Conservation (phyloP, 2,113 vertebrate species). For the Saimiri boliviensis region DNA sequence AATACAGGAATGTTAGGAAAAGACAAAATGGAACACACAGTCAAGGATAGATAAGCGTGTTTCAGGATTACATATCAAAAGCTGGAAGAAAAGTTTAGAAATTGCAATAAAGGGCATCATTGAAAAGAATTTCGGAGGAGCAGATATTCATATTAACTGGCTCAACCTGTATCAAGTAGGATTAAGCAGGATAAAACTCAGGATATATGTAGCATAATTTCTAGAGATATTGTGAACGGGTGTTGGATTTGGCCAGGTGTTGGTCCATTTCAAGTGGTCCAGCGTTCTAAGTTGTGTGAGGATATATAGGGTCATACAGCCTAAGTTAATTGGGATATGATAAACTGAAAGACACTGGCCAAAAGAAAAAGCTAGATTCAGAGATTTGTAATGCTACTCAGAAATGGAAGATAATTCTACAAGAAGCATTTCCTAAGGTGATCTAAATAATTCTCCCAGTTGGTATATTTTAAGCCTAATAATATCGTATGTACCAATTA, state of each 20-base stretch:
- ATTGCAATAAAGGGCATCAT: not conserved
- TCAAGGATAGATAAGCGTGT: not conserved
- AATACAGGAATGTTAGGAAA: not conserved
- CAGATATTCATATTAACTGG: not conserved
- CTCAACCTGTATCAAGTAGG: not conserved
- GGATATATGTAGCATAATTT: not conserved
- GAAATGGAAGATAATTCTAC: not conserved
- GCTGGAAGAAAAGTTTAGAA: not conserved
- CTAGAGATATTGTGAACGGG: not conserved
- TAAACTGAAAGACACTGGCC: not conserved
- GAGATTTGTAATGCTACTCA: not conserved
- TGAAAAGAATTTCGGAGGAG: not conserved
- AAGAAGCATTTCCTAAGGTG: not conserved
- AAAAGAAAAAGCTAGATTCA: not conserved
- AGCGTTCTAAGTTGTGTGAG: not conserved
- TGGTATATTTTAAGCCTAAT: not conserved
- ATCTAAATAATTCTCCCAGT: not conserved
- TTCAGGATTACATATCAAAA: not conserved
- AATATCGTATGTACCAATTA: not conserved
- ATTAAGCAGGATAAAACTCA: not conserved
- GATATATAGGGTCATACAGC: not conserved
- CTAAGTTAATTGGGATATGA: not conserved
- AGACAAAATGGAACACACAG: not conserved
- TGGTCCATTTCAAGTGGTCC: not conserved
- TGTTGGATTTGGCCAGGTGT: not conserved